Evolutionary conservation across 2,113 vertebrate genomes (phyloP).

Genomic region (Cavia aperea): DNA sequence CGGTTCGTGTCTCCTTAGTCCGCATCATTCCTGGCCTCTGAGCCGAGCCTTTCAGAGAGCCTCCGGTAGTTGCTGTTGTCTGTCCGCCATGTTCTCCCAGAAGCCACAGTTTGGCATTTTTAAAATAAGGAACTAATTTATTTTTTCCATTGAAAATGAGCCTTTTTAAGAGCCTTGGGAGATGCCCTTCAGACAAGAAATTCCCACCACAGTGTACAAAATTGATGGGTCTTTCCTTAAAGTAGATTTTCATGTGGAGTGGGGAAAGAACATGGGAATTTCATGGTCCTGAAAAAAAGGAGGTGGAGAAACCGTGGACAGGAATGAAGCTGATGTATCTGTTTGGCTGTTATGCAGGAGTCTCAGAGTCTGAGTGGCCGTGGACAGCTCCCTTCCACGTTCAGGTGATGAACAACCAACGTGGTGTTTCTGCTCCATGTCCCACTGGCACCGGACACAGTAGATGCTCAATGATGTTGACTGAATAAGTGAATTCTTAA

Average conservation of each 20-base stretch:
- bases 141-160: conserved; percentile 12
- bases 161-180: conserved; percentile 29
- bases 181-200: neutral
- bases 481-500: neutral
- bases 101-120: neutral
- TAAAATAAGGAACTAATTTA: neutral
- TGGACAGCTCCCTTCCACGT: neutral
- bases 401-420: neutral
- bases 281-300: neutral
- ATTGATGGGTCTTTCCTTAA: neutral
- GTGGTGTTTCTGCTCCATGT: neutral
- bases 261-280: neutral
- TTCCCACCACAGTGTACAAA: neutral
- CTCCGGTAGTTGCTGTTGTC: too few relatives aligned
- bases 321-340: neutral
- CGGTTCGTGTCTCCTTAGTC: too few relatives aligned
- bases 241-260: neutral
- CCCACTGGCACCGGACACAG: neutral
- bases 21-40: too few relatives aligned
- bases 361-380: neutral
- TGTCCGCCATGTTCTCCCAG: too few relatives aligned
- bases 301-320: neutral
- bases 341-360: neutral
- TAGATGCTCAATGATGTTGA: neutral
- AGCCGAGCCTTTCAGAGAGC: too few relatives aligned